Evolutionary conservation across 2,797 vertebrate species (phyloP).

Genomic region (Protonibea diacanthus): DNA sequence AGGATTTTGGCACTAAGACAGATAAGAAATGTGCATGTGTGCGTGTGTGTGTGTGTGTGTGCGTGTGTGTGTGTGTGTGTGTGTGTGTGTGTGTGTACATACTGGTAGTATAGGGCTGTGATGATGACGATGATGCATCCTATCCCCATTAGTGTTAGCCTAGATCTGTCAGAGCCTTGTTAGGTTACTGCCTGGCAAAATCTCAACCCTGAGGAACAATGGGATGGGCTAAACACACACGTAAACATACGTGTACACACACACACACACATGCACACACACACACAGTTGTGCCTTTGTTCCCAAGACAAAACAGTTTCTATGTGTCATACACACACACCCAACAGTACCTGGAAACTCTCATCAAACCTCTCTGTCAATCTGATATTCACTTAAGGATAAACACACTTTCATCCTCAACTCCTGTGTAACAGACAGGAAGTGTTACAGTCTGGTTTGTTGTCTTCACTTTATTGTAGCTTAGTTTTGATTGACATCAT

Average conservation of each 20-base stretch:
- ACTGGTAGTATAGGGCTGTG: conserved; percentile 50
- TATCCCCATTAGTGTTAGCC: conserved; percentile 86
- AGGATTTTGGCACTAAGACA: conserved; percentile 33
- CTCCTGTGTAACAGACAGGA: conserved; percentile 14
- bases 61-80: neutral
- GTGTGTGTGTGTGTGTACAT: neutral
- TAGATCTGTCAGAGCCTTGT: conserved; percentile 84
- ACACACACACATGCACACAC: conserved; percentile 40
- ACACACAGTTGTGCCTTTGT: conserved; percentile 12
- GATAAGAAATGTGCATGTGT: conserved; percentile 28
- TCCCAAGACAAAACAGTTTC: conserved; percentile 21
- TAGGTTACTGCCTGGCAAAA: conserved; percentile 75
- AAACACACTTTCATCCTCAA: conserved; percentile 45
- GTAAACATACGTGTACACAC: conserved; percentile 42
- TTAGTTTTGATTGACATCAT: conserved; percentile 53
- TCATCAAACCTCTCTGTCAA: conserved; percentile 24
- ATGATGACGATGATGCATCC: conserved; percentile 76
- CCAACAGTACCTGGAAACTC: conserved; percentile 35
- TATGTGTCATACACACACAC: conserved; percentile 5
- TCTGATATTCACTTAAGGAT: conserved; percentile 32
- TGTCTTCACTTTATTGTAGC: conserved; percentile 34
- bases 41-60: conserved; percentile 24
- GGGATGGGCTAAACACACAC: conserved; percentile 63
- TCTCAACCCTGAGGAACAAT: conserved; percentile 74
- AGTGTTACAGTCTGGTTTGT: conserved; percentile 34